Evolutionary conservation across 2,113 vertebrate genomes (phyloP).

Genomic region (Dromiciops gliroides): DNA sequence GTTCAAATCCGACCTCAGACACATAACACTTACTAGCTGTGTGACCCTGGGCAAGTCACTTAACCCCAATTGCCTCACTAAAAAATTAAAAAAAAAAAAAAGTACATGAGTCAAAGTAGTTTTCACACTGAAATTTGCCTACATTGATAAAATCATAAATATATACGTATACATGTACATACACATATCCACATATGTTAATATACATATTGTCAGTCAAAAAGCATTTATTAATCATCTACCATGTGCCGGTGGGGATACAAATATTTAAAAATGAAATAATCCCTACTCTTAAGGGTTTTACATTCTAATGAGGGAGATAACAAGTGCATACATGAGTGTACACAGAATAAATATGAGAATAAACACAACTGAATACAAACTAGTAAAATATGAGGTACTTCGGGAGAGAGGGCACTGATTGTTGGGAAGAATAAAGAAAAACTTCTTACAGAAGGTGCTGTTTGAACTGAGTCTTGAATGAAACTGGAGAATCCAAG

Average conservation of each 20-base stretch:
- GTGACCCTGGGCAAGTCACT: no score
- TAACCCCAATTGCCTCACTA: no score
- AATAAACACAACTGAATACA: not conserved
- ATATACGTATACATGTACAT: not conserved
- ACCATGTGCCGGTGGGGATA: not conserved
- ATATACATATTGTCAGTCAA: not conserved
- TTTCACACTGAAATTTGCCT: not conserved
- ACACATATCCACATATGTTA: not conserved
- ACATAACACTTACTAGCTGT: no score
- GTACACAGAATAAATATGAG: not conserved
- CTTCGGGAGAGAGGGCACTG: not conserved
- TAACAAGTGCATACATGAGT: not conserved
- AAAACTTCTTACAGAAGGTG: not conserved
- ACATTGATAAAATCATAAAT: not conserved
- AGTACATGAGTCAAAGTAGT: not conserved
- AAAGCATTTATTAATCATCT: not conserved
- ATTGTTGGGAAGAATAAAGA: not conserved
- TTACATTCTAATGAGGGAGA: not conserved
- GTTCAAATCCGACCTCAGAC: no score
- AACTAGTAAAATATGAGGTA: not conserved
- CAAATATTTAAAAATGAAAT: not conserved
- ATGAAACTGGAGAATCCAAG: not conserved
- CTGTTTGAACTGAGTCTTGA: not conserved
- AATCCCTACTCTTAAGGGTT: not conserved
- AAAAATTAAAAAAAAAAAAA: no score